Evolutionary conservation across 2,113 vertebrate species (phyloP).

Genomic region (Macroglossus sobrinus): DNA sequence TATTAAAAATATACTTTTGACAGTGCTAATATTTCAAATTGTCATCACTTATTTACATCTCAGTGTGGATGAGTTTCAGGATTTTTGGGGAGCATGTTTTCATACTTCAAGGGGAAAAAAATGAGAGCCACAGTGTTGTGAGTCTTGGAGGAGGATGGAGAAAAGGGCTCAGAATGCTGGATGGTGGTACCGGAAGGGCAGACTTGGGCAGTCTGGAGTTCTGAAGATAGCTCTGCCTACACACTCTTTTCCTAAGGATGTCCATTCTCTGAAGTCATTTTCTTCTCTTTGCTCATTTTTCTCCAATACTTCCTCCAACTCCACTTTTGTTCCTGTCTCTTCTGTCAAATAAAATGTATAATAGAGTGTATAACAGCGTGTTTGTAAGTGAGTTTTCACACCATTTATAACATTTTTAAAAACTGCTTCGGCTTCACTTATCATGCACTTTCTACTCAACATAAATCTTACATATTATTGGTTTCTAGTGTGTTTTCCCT

Average conservation of each 20-base stretch:
- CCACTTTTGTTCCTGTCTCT: not conserved
- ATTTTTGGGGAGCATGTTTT: not conserved
- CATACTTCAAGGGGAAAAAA: not conserved
- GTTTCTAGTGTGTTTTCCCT: not conserved
- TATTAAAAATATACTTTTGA: not conserved
- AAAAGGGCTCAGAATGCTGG: not conserved
- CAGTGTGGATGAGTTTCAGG: not conserved
- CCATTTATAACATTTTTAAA: not conserved
- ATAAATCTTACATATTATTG: not conserved
- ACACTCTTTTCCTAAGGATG: not conserved
- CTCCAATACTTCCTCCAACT: not conserved
- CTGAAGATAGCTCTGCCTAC: not conserved
- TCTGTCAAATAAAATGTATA: not conserved
- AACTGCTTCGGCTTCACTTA: not conserved
- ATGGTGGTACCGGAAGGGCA: too few species aligned
- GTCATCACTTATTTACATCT: not conserved
- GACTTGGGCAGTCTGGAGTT: not conserved
- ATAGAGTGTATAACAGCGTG: not conserved
- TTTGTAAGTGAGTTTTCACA: not conserved
- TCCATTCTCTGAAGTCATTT: not conserved
- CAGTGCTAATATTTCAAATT: not conserved
- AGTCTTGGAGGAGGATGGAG: not conserved
- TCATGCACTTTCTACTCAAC: not conserved
- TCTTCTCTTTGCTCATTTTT: not conserved
- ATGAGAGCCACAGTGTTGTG: accelerated